phyloP scores from a whole-genome alignment of 2,797 vertebrate species.

The Myotis planiceps region DNA sequence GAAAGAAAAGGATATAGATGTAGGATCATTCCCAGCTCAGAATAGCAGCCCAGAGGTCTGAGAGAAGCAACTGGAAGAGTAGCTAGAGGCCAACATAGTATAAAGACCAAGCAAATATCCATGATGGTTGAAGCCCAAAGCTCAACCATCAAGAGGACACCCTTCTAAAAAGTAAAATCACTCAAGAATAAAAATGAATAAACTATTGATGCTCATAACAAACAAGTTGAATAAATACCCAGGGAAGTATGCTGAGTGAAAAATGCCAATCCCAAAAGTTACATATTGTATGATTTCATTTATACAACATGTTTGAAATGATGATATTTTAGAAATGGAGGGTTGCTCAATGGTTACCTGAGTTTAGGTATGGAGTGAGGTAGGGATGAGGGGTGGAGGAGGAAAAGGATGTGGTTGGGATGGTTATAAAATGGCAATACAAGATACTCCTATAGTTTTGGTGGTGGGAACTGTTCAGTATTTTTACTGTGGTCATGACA shows the following conservation, averaged over 20 bases:
- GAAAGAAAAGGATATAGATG: background rate
- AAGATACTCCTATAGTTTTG: background rate
- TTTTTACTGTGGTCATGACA: background rate
- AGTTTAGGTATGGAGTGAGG: background rate
- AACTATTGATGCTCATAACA: background rate
- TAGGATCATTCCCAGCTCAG: background rate
- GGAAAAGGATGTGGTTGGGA: too few relatives aligned
- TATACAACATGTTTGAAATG: background rate
- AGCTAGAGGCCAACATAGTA: background rate
- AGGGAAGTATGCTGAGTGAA: background rate
- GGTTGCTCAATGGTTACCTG: background rate
- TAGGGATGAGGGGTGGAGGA: background rate
- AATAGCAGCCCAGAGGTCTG: background rate
- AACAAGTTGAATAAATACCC: background rate
- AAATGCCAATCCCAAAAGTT: background rate
- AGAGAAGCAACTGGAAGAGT: background rate
- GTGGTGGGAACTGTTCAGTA: background rate
- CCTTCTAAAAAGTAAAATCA: background rate
- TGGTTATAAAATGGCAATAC: background rate
- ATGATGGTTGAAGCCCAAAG: background rate
- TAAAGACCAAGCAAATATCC: background rate
- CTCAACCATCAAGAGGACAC: background rate
- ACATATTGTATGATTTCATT: too few relatives aligned
- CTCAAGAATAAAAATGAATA: background rate
- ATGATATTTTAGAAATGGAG: background rate